Conservation (phyloP, 2,888 invertebrate species). For the Phytoseiulus persimilis region DNA sequence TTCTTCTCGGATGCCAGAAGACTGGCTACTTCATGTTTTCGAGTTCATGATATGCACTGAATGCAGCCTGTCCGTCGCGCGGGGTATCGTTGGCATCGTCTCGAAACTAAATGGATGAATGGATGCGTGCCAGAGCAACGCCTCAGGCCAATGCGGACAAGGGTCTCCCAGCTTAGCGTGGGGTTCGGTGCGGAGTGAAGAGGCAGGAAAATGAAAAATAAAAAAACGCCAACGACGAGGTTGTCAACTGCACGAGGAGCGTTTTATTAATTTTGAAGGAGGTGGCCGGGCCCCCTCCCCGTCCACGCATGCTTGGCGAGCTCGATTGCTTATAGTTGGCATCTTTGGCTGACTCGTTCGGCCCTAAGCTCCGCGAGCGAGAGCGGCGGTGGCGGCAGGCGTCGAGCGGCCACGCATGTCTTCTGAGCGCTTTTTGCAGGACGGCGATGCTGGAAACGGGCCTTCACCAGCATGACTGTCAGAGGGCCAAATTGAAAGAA, state of each 20-base stretch:
- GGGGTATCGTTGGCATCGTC: background rate
- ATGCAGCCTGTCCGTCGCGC: background rate
- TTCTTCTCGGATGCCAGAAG: too few relatives aligned
- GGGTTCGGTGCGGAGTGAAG: background rate
- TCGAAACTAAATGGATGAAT: background rate
- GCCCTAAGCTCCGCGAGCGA: background rate
- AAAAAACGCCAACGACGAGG: constrained; percentile 5
- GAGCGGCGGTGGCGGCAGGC: background rate
- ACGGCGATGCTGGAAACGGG: background rate
- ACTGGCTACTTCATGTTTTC: too few relatives aligned
- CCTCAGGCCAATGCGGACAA: background rate
- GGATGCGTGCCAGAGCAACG: background rate
- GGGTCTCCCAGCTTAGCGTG: background rate
- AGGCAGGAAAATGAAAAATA: background rate
- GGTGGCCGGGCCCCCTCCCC: background rate
- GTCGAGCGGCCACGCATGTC: background rate
- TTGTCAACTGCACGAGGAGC: constrained; percentile 5
- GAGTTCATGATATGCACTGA: background rate
- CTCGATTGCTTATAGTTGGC: constrained; percentile 5
- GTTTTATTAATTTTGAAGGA: constrained; percentile 5
- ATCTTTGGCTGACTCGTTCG: background rate
- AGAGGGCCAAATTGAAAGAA: constrained; percentile 5
- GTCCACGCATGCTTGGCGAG: background rate
- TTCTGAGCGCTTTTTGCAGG: background rate
- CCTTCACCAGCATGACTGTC: background rate